Conservation (phyloP, 2,888 invertebrate genomes). For the Meteorus cinctellus region DNA sequence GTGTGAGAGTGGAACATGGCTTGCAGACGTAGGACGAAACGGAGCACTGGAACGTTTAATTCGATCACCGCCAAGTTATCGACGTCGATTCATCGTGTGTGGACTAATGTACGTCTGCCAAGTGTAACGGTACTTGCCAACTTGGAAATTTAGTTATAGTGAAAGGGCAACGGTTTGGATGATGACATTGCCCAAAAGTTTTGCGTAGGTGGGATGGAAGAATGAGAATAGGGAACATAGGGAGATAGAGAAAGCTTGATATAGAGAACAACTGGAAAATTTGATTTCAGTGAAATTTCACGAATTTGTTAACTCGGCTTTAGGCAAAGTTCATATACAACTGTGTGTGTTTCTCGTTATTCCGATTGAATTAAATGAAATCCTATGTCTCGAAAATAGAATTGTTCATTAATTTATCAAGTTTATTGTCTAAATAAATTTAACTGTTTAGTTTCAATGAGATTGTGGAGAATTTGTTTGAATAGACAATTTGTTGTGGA, state of each 20-base stretch:
- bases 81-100: constrained; percentile 47
- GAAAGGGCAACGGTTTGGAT: constrained; percentile 10
- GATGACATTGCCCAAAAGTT: constrained; percentile 15
- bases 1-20: constrained; percentile 17
- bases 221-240: background rate
- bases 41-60: constrained; percentile 47
- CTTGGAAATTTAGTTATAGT: constrained; percentile 16
- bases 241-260: background rate
- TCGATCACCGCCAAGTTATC: constrained; percentile 50
- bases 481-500: background rate
- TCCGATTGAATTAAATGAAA: background rate
- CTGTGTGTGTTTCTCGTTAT: background rate
- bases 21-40: constrained; percentile 35
- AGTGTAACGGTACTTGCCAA: constrained; percentile 18
- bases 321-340: background rate
- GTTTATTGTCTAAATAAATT: constrained; percentile 11
- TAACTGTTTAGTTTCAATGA: background rate
- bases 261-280: constrained; percentile 22
- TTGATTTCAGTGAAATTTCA: constrained; percentile 19
- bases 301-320: background rate
- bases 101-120: constrained; percentile 33
- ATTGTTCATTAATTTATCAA: constrained; percentile 12
- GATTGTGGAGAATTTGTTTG: background rate
- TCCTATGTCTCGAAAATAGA: background rate
- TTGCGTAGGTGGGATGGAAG: background rate